A percentile compares a stretch with the other conserved stretches of the same genome.
Evolutionary conservation across 2,113 vertebrate species (phyloP).

Genomic region (Tapirus terrestris): DNA sequence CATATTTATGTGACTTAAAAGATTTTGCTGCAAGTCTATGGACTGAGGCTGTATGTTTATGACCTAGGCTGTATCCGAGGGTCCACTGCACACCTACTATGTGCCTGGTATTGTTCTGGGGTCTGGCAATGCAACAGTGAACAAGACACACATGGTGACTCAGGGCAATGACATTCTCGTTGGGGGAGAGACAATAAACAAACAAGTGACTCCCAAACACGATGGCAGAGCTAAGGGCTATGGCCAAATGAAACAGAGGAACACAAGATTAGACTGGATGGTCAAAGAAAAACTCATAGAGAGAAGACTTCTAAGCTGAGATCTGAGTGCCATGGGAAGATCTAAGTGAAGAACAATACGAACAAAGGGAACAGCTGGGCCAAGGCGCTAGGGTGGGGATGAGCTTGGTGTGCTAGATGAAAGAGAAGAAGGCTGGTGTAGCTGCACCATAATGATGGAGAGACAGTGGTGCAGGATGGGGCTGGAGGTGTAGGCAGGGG

Average conservation of each 20-base stretch:
- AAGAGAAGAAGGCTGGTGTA: accelerated
- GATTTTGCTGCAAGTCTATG: background rate
- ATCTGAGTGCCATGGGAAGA: no score
- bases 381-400: background rate
- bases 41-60: background rate
- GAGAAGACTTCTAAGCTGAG: background rate
- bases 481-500: no score
- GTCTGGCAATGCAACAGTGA: background rate
- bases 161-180: background rate
- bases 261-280: background rate
- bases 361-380: background rate
- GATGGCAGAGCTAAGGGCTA: background rate
- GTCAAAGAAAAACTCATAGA: background rate
- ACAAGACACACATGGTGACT: background rate
- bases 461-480: background rate
- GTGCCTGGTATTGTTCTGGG: background rate
- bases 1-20: background rate
- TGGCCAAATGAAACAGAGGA: background rate
- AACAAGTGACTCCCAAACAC: background rate
- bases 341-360: background rate
- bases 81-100: background rate
- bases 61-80: background rate
- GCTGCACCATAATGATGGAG: no score
- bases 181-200: background rate
- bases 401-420: background rate